Evolutionary conservation across 2,797 vertebrate species (phyloP), one percentile per base, ranked within the genome.

Genomic region (Parauchenoglanis punctatus): DNA sequence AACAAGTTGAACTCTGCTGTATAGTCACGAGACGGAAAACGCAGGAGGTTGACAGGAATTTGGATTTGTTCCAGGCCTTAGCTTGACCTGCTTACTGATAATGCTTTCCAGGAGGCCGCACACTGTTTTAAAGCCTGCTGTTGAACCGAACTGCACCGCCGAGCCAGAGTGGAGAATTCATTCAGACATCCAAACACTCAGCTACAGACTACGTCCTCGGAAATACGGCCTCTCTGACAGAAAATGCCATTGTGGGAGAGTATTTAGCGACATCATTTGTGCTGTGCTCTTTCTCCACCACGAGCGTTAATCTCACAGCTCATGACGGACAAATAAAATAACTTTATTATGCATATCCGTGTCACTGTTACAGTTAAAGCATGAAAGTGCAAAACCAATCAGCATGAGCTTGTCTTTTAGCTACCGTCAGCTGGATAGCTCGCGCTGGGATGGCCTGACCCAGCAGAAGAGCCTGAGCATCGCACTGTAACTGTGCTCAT

Each of bases 51-150:
- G 49, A 40, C 35, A 7, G 12, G 67, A 84, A 40, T 72, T 59
- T 85, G 84, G 78, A 61, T 61, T 61, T 44, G 35, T 78, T 59
- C 73, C 46, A 35, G 84, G 31, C 40, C 72, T 76, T 85, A n/a
- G 40, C 75, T 61, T 67, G 73, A 67, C 58, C 84, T 67, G 84
- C 49, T 77, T 52, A 65, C 84, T 67, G 75, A 67, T 65, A 10
- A 85, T 63, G 84, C 73, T 13, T 78, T 84, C 52, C 67, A 84
- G 83, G 67, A 84, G 65, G 31, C 67, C 52, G 44, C 67, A 84
- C 67, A 72, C 65, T 70, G 83, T 70, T 72, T 84, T 84, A 72
- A 84, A 54, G 52, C 12, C 82, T 20, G 46, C 81, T 81, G 78
- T 56, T 80, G 35, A 28, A 80, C 20, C 56, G 40, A 83, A 11